phyloP scores from a whole-genome alignment of 2,888 invertebrate genomes.

The Dicyrtoma fusca region DNA sequence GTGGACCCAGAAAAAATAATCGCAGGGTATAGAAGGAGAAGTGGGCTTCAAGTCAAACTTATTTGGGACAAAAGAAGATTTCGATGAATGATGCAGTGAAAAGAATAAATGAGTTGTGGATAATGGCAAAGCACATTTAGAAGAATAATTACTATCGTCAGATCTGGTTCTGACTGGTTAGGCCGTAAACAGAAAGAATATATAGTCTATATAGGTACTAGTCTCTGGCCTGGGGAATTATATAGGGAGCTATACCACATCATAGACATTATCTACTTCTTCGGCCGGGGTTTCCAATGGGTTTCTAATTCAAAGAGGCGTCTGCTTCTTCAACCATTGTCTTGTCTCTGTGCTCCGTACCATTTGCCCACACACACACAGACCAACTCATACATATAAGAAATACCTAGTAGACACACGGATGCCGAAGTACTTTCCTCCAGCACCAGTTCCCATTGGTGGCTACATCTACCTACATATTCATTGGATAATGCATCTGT shows the following conservation, averaged over 20 bases:
- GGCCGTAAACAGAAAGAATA: not conserved
- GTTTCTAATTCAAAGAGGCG: slow-evolving; percentile 25
- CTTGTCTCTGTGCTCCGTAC: not conserved
- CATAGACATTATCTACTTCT: not conserved
- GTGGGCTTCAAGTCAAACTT: too few species aligned
- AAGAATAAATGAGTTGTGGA: slow-evolving; percentile 13
- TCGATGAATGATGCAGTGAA: slow-evolving; percentile 1
- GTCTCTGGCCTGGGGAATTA: too few species aligned
- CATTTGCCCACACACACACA: not conserved
- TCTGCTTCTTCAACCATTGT: slow-evolving; percentile 16
- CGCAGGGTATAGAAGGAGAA: too few species aligned
- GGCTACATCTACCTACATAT: slow-evolving; percentile 2
- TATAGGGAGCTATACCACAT: too few species aligned
- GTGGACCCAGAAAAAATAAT: too few species aligned
- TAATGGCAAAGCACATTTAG: slow-evolving; percentile 25
- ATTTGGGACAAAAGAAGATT: not conserved
- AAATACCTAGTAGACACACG: not conserved
- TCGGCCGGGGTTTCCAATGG: slow-evolving; percentile 20
- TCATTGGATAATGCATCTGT: slow-evolving; percentile 38
- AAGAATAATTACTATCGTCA: slow-evolving; percentile 25
- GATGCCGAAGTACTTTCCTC: not conserved
- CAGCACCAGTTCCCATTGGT: not conserved
- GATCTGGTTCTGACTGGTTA: slow-evolving; percentile 32
- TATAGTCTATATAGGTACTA: too few species aligned
- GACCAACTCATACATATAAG: too few species aligned